These are phyloP conservation scores for Eudyptes chrysolophus DNA, from an alignment of 2,113 vertebrate genomes.

Conservation along the genomic window DNA sequence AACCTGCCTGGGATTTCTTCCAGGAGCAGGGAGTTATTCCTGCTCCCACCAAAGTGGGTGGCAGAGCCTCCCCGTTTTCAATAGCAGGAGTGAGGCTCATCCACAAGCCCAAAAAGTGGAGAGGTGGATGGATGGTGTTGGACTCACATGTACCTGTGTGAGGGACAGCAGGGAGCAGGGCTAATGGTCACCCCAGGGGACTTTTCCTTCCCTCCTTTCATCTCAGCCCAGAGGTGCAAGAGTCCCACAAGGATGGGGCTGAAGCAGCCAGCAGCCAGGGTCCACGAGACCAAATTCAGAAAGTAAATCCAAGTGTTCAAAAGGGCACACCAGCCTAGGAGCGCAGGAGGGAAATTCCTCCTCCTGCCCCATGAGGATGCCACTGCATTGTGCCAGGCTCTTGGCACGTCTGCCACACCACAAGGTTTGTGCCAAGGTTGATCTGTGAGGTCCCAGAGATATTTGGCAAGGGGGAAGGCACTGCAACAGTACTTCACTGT, in stretches of 20 bases:
- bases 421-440: not conserved
- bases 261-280: not conserved
- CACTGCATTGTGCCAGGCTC: not conserved
- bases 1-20: not conserved
- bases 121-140: not conserved
- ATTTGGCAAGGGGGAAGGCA: not conserved
- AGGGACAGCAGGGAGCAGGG: accelerated
- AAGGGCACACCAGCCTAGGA: not conserved
- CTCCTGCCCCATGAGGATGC: not conserved
- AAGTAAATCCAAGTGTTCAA: not conserved
- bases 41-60: not conserved
- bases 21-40: not conserved
- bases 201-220: not conserved
- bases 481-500: not conserved
- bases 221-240: not conserved
- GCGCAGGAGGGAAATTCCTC: not conserved
- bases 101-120: not conserved
- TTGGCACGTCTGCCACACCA: not conserved
- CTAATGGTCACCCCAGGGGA: accelerated
- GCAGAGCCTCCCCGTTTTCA: not conserved
- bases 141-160: too few relatives aligned
- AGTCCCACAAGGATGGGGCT: not conserved
- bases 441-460: not conserved
- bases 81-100: not conserved
- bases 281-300: not conserved